Percentiles rank a stretch among this genome's conserved stretches.
Conservation (phyloP, 2,888 invertebrate species). For the Lasioglossum morio region DNA sequence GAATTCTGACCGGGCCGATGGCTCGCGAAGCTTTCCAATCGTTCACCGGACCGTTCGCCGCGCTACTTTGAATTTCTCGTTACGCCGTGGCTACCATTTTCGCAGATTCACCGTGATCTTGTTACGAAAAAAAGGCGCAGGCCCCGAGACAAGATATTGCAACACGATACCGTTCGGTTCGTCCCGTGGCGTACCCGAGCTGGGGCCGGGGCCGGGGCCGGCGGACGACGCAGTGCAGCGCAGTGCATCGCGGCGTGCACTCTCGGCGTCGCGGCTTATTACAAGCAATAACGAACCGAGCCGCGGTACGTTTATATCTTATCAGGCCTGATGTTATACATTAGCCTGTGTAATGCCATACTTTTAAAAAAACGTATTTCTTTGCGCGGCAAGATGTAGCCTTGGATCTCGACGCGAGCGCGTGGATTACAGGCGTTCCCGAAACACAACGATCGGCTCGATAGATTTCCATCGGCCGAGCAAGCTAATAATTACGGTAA, state of each 20-base stretch:
- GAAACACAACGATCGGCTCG: slow-evolving; percentile 35
- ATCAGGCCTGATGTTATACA: slow-evolving; percentile 55
- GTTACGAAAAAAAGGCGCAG: slow-evolving; percentile 15
- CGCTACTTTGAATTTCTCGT: slow-evolving; percentile 19
- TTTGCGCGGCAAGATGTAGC: slow-evolving; percentile 14
- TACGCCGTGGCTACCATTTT: slow-evolving; percentile 23
- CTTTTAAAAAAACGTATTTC: slow-evolving; percentile 53
- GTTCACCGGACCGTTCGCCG: slow-evolving; percentile 6
- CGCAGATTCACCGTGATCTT: slow-evolving; percentile 14
- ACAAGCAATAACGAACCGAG: slow-evolving; percentile 53
- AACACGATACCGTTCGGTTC: slow-evolving; percentile 42
- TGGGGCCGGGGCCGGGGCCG: not conserved
- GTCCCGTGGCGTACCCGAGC: slow-evolving; percentile 2
- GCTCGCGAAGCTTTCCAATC: not conserved
- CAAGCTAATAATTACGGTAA: slow-evolving; percentile 43
- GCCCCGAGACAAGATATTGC: slow-evolving; percentile 45
- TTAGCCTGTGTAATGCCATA: slow-evolving; percentile 44
- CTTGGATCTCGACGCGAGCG: not conserved
- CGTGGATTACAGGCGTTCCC: slow-evolving; percentile 48
- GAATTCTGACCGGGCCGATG: not conserved
- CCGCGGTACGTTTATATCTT: slow-evolving; percentile 49
- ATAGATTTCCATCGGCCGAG: slow-evolving; percentile 38
- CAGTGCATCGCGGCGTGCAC: not conserved
- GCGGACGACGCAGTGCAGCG: not conserved
- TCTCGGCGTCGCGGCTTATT: slow-evolving; percentile 53